Evolutionary conservation across 2,888 invertebrate genomes (phyloP), one percentile per base, ranked within the genome.

Genomic region (Liopterus haemorrhoidalis): DNA sequence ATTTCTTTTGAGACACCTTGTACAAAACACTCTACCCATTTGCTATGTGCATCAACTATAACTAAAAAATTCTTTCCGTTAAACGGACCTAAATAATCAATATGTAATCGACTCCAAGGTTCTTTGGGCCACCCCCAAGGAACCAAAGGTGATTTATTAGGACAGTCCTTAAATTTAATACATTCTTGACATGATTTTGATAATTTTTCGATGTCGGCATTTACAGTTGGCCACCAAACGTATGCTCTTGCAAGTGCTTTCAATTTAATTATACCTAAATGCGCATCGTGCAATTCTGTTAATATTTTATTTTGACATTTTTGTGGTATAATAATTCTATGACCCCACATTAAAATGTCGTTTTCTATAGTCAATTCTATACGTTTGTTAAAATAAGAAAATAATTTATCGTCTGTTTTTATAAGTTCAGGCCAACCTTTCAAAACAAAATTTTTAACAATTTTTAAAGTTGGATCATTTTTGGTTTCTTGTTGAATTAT

Each of bases 191-290:
- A 54, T 4, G 16, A 16, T 31, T 27, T 6, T 19, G 28, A 6
- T 4, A 31, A 31, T 5, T 31, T 31, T 31, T 31, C 31, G 18
- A 8, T 31, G n/a, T 51, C 46, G 4, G 35, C 18, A 24, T 50
- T 52, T 3, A 54, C 45, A 4, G 33, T 27, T 21, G 46, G 50
- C 53, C 51, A 52, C 41, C 49, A 53, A 19, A 44, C 49, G 42
- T 38, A 49, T n/a, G n/a, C n/a, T n/a, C n/a, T n/a, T n/a, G n/a
- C n/a, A n/a, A n/a, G n/a, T n/a, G n/a, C n/a, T n/a, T n/a, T n/a
- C n/a, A n/a, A n/a, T n/a, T n/a, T n/a, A n/a, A n/a, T n/a, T n/a
- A n/a, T n/a, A n/a, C n/a, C n/a, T 4, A 25, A 19, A 37, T 52
- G 50, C 9, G 32, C 33, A 0, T 9, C 25, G 28, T 52, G 52